Conservation (phyloP, 2,113 vertebrate genomes). For the Aplodontia rufa region DNA sequence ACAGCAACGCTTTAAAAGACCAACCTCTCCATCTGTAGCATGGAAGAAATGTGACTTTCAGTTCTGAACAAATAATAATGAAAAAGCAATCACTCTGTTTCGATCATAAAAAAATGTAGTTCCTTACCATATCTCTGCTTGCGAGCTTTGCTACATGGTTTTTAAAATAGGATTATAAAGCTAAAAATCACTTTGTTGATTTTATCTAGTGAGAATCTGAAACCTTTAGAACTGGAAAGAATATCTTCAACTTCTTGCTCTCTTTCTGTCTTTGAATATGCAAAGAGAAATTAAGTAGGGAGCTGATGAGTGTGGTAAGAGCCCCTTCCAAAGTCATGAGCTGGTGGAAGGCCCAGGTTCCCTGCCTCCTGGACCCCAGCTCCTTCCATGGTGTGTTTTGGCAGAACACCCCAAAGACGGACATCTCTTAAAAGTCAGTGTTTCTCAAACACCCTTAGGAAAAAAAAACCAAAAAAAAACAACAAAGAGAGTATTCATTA, state of each 20-base stretch:
- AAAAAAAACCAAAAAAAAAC: too few relatives aligned
- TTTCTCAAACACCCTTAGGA: not conserved
- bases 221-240: not conserved
- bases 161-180: not conserved
- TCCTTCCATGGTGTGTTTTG: not conserved
- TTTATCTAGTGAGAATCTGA: not conserved
- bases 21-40: not conserved
- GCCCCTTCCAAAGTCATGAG: not conserved
- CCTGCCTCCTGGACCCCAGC: accelerated
- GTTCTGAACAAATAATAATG: not conserved
- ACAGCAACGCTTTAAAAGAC: not conserved
- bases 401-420: not conserved
- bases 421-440: not conserved
- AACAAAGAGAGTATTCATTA: constrained; percentile 35
- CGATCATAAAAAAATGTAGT: not conserved
- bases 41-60: not conserved
- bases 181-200: not conserved
- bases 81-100: not conserved
- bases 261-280: not conserved
- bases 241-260: not conserved
- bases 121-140: not conserved
- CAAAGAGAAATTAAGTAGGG: not conserved
- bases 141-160: not conserved
- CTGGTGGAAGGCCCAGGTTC: not conserved
- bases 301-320: not conserved